Evolutionary conservation across 2,797 vertebrate species (phyloP).

Genomic region (Falco rusticolus): DNA sequence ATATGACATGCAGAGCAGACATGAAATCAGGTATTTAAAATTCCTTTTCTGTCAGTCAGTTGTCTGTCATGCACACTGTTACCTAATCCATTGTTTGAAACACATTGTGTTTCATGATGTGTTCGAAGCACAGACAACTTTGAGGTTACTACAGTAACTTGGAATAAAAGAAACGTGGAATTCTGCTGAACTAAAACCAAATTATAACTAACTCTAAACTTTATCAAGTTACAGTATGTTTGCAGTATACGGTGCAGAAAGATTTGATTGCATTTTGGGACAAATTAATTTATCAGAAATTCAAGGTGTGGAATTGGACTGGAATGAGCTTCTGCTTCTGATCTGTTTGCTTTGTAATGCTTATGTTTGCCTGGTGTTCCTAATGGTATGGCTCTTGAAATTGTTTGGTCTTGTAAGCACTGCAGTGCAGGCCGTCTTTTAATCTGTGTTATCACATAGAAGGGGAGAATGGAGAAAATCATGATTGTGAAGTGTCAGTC

Average conservation of each 20-base stretch:
- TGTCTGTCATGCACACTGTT: not conserved
- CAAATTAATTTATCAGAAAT: not conserved
- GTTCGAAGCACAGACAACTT: not conserved
- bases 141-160: not conserved
- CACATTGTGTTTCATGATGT: no score
- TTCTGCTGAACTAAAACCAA: not conserved
- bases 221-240: not conserved
- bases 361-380: not conserved
- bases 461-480: not conserved
- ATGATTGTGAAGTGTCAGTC: not conserved
- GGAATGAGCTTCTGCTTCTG: not conserved
- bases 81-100: not conserved
- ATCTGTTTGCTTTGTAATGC: not conserved
- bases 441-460: not conserved
- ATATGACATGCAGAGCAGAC: slow-evolving; percentile 87
- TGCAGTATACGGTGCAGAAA: not conserved
- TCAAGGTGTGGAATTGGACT: not conserved
- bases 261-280: not conserved
- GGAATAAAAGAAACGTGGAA: not conserved
- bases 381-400: not conserved
- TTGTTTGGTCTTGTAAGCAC: not conserved
- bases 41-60: not conserved
- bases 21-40: slow-evolving; percentile 86
- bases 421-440: not conserved
- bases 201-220: not conserved